A percentile compares a stretch with the other conserved stretches of the same genome.
These are phyloP conservation scores for Apus apus DNA, from an alignment of 2,113 vertebrate genomes.

Conservation along the genomic window DNA sequence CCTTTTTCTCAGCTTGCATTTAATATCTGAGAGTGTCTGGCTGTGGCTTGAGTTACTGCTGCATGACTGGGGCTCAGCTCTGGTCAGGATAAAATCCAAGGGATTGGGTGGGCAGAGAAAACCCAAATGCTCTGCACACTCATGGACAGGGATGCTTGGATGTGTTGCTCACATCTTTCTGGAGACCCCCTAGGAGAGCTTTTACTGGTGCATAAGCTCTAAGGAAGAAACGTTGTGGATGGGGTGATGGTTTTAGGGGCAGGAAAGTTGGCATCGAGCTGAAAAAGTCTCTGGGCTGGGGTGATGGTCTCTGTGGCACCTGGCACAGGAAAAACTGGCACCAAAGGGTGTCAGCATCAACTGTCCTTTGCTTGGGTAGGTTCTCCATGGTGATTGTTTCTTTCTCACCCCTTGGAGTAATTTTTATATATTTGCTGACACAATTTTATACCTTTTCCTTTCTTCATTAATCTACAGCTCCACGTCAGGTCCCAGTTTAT, in stretches of 20 bases:
- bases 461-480: too few species aligned
- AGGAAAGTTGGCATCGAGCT: too few species aligned
- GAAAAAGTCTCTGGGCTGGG: not conserved
- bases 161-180: not conserved
- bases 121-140: not conserved
- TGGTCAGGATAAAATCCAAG: not conserved
- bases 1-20: not conserved
- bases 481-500: rapidly evolving
- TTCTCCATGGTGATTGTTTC: not conserved
- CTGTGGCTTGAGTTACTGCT: too few species aligned
- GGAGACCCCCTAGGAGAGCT: not conserved
- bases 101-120: too few species aligned
- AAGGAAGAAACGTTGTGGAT: not conserved
- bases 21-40: rapidly evolving
- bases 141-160: rapidly evolving
- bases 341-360: not conserved
- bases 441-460: not conserved
- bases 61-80: too few species aligned
- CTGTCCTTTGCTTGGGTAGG: not conserved
- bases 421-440: not conserved
- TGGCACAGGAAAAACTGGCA: not conserved
- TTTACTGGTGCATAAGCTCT: rapidly evolving
- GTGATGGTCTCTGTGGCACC: rapidly evolving
- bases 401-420: not conserved
- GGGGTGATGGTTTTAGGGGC: not conserved